Base-by-base conservation (phyloP, 2,888 invertebrate species). In the Julus scandinavius region DNA sequence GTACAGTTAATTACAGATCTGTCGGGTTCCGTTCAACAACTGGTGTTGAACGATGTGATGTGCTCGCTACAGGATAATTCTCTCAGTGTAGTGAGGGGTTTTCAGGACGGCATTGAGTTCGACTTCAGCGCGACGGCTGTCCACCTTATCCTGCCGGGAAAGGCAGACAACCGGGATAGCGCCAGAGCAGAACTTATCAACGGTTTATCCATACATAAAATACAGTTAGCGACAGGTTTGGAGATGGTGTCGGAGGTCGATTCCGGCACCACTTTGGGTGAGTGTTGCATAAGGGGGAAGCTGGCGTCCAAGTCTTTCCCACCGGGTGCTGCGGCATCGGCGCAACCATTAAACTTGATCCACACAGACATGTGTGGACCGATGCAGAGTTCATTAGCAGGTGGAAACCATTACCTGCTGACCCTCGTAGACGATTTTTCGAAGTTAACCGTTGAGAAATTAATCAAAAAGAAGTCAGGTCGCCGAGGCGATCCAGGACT, bases 171-270 rank as follows among this genome's bases (percentile, higher is more conserved):
- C 41, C 41, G 15, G 15, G 11, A 15, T 2, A 2, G 13, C 9
- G 11, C 15, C 15, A 15, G 11, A 54, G 54, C 54, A 7, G 15
- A 15, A 9, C 15, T 9, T 4, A 11, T 13, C 1, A 11, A 11
- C 11, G 54, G 15, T 54, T 15, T 54, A 13, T 54, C n/a, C n/a
- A n/a, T n/a, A n/a, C n/a, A n/a, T n/a, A n/a, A n/a, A n/a, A n/a
- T n/a, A n/a, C n/a, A 54, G 5, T 6, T 87, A 29, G 87, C 54
- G 2, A 87, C 38, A 4, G 87, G 87, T 2, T 7, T 87, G 5
- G 87, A 87, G 17, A 4, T 87, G 15, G 7, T 15, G 87, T 13
- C 15, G 50, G 54, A 41, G 20, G 87, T 86, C 45, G 40, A 86
- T 29, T 11, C 41, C 40, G 49, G 2, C n/a, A 5, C 9, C 2